phyloP scores from a whole-genome alignment of 2,888 invertebrate species.

The Gymnosoma rotundatum region DNA sequence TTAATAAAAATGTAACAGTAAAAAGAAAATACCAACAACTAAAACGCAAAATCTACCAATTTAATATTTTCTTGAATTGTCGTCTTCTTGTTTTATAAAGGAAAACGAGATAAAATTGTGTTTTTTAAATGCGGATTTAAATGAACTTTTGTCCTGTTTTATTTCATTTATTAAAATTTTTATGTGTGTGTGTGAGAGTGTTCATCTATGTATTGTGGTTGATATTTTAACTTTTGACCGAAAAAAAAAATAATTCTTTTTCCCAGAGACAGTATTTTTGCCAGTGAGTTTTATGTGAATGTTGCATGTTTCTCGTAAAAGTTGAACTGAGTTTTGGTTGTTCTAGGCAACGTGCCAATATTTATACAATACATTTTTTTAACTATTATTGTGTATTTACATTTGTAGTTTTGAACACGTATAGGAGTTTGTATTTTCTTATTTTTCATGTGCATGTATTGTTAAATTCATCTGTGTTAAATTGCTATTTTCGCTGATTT shows the following conservation, averaged over 20 bases:
- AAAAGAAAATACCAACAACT: constrained; percentile 15
- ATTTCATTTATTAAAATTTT: constrained; percentile 35
- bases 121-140: constrained; percentile 53
- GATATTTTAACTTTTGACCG: constrained; percentile 64
- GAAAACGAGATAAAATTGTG: constrained; percentile 21
- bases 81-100: constrained; percentile 1
- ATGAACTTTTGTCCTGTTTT: constrained; percentile 67
- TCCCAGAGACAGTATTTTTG: constrained; percentile 4
- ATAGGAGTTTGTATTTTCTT: neutral
- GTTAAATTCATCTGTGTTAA: constrained; percentile 38
- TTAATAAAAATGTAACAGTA: constrained; percentile 4
- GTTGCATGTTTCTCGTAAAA: neutral
- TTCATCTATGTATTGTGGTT: neutral
- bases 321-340: neutral
- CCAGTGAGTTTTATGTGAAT: neutral
- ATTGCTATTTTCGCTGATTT: constrained; percentile 48
- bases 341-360: constrained; percentile 60
- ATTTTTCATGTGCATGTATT: neutral
- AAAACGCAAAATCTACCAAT: constrained; percentile 35
- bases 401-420: neutral
- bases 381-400: constrained; percentile 27
- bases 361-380: constrained; percentile 52
- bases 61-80: constrained; percentile 33
- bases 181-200: neutral
- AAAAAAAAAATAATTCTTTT: constrained; percentile 29